A percentile compares a stretch with the other conserved stretches of the same genome.
Evolutionary conservation across 2,797 vertebrate genomes (phyloP).

Genomic region (Acridotheres tristis): DNA sequence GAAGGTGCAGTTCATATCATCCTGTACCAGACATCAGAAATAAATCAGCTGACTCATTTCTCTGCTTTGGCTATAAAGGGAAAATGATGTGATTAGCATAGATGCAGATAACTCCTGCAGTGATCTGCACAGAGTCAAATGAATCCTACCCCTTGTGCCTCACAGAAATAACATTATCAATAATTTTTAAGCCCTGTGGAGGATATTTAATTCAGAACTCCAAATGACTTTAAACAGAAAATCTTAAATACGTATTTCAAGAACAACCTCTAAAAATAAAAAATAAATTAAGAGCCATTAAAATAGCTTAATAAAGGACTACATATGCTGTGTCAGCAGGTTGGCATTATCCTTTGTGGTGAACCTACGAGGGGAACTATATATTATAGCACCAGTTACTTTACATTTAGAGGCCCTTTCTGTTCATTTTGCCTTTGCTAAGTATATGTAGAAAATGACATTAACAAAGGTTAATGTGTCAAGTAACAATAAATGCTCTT

Average conservation of each 20-base stretch:
- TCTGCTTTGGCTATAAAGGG: not conserved
- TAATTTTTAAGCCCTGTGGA: not conserved
- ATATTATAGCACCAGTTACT: not conserved
- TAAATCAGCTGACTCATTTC: constrained; percentile 1
- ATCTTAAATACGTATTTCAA: not conserved
- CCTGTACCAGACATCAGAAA: not conserved
- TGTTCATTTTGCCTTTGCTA: not conserved
- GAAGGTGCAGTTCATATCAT: not conserved
- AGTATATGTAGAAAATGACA: not conserved
- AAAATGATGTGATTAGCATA: not conserved
- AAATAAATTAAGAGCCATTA: not conserved
- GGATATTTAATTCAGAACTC: not conserved
- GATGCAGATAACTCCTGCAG: not conserved
- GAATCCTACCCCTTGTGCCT: not conserved
- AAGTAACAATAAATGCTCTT: not conserved
- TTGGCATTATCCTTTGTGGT: not conserved
- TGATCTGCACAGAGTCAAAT: not conserved
- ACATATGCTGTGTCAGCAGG: not conserved
- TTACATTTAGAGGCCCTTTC: not conserved
- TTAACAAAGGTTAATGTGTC: not conserved
- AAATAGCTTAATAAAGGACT: not conserved
- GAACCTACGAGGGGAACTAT: not conserved
- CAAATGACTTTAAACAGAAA: not conserved
- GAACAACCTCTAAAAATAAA: not conserved
- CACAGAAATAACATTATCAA: not conserved